phyloP scores from a whole-genome alignment of 2,888 invertebrate species.

The Drosophila mulleri region DNA sequence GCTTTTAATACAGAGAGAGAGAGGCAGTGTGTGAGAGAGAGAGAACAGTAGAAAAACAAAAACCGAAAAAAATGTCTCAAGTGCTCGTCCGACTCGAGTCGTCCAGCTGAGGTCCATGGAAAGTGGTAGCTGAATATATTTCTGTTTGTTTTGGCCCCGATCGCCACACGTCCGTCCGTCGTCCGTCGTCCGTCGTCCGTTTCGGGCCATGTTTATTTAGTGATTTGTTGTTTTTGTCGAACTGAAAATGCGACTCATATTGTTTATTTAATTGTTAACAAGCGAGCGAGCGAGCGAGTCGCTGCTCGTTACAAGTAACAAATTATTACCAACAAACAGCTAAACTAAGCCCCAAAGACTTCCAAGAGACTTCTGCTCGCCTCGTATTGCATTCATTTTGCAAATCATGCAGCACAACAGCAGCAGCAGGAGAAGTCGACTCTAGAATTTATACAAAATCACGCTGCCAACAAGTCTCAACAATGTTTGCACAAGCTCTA shows the following conservation, averaged over 20 bases:
- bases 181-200: background rate
- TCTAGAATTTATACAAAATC: constrained; percentile 75
- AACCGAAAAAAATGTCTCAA: constrained; percentile 66
- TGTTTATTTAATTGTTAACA: constrained; percentile 81
- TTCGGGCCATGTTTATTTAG: constrained; percentile 72
- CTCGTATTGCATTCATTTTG: constrained; percentile 64
- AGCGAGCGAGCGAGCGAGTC: constrained; percentile 61
- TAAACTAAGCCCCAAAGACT: constrained; percentile 36
- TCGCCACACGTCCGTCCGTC: constrained; percentile 23
- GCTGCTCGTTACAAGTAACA: constrained; percentile 75
- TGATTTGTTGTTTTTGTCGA: constrained; percentile 71
- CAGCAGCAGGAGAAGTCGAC: constrained; percentile 33
- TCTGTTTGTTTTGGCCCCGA: constrained; percentile 65
- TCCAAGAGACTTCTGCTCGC: constrained; percentile 7
- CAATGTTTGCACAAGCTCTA: constrained; percentile 74
- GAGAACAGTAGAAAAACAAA: background rate
- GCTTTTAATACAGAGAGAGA: constrained; percentile 64
- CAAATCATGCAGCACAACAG: constrained; percentile 65
- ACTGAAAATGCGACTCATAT: constrained; percentile 72
- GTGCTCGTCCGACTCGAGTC: constrained; percentile 28
- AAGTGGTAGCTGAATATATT: constrained; percentile 61
- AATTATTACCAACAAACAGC: constrained; percentile 62
- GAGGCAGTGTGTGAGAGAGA: background rate
- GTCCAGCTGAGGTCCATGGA: constrained; percentile 45
- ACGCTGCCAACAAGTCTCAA: constrained; percentile 82